Evolutionary conservation across 2,113 vertebrate genomes (phyloP).

Genomic region (Callocephalon fimbriatum): DNA sequence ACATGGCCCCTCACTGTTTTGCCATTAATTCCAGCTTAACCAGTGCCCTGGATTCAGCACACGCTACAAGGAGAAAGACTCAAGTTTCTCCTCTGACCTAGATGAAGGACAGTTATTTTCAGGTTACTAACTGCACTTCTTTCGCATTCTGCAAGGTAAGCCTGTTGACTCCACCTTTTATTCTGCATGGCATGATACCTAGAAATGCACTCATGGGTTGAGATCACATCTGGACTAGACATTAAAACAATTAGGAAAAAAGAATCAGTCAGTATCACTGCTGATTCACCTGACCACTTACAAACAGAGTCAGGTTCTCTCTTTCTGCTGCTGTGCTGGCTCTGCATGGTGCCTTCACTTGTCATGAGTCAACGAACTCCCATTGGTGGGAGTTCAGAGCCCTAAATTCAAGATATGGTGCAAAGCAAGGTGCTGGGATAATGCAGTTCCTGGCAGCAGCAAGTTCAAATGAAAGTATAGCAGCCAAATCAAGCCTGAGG

Average conservation of each 20-base stretch:
- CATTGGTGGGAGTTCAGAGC: background rate
- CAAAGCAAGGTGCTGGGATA: background rate
- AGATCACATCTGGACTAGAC: background rate
- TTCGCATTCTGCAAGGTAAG: background rate
- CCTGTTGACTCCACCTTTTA: background rate
- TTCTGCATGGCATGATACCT: background rate
- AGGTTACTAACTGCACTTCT: background rate
- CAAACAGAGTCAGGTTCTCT: background rate
- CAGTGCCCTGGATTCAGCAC: background rate
- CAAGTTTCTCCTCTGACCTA: background rate
- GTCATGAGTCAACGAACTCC: background rate
- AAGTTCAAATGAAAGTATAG: background rate
- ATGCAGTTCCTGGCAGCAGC: background rate
- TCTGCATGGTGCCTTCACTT: background rate
- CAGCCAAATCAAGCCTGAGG: background rate
- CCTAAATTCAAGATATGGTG: rapidly evolving
- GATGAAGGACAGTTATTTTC: background rate
- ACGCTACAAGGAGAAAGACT: background rate
- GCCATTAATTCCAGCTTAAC: background rate
- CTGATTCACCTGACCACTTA: background rate
- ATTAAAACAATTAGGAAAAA: background rate
- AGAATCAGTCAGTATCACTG: too few species aligned
- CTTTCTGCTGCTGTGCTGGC: background rate
- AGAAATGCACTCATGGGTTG: background rate
- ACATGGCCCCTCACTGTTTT: background rate